Evolutionary conservation across 2,888 invertebrate species (phyloP).

Genomic region (Itoplectis maculator): DNA sequence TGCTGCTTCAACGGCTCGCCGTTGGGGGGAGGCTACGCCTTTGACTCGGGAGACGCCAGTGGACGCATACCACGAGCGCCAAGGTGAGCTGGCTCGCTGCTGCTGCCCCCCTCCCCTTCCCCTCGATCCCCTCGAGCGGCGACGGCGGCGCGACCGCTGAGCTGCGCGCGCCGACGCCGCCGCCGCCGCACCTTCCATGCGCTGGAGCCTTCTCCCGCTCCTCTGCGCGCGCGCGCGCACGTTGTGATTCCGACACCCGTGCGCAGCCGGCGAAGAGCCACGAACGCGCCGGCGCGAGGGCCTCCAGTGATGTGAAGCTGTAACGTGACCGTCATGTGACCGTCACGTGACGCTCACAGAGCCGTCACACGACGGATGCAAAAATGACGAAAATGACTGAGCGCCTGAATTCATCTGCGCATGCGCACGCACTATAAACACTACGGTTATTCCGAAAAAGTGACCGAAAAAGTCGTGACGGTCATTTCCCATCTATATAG

Average conservation of each 20-base stretch:
- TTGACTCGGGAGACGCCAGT: constrained; percentile 78
- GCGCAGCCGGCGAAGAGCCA: too few species aligned
- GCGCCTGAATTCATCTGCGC: too few species aligned
- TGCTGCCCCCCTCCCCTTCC: constrained; percentile 63
- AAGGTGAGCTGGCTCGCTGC: constrained; percentile 81
- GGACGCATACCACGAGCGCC: constrained; percentile 80
- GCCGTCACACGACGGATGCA: too few species aligned
- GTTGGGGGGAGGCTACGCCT: constrained; percentile 72
- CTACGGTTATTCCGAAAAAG: too few species aligned
- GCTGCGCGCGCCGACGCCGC: constrained; percentile 55
- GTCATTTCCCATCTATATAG: too few species aligned
- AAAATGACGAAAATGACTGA: too few species aligned
- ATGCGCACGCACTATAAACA: too few species aligned
- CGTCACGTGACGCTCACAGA: too few species aligned
- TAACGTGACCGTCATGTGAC: too few species aligned
- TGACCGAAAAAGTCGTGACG: too few species aligned
- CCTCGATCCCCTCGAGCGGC: constrained; percentile 66
- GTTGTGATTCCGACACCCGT: constrained; percentile 58
- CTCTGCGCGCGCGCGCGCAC: constrained; percentile 14
- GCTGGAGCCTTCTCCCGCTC: constrained; percentile 43
- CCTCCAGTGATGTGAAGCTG: too few species aligned
- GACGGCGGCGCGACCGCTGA: constrained; percentile 58
- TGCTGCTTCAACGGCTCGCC: not conserved
- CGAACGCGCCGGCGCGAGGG: too few species aligned
- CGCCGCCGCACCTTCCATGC: constrained; percentile 62